These are phyloP conservation scores for Propithecus coquereli DNA, from an alignment of 2,113 vertebrate genomes.

Conservation along the genomic window DNA sequence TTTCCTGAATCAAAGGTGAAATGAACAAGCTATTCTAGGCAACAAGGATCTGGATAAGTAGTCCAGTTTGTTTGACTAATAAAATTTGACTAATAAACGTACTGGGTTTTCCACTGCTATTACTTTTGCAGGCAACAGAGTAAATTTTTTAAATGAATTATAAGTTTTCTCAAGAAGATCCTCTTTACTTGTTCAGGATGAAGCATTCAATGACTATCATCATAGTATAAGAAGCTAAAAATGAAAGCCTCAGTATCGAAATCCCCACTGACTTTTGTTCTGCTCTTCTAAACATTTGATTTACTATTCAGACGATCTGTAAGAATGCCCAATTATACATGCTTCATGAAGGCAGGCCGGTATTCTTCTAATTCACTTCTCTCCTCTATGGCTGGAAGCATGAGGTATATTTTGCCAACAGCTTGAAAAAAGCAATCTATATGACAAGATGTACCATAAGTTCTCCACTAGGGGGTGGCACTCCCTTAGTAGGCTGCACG, in stretches of 20 bases:
- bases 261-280: neutral
- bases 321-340: neutral
- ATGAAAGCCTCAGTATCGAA: neutral
- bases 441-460: neutral
- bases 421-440: neutral
- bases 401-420: neutral
- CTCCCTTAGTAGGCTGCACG: neutral
- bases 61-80: neutral
- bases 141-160: neutral
- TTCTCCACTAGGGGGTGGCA: constrained; percentile 49
- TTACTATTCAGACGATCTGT: neutral
- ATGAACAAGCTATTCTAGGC: neutral
- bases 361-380: neutral
- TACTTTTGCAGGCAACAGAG: neutral
- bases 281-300: neutral
- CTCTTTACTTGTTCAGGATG: neutral
- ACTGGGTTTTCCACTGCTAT: neutral
- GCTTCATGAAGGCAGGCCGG: neutral
- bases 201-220: neutral
- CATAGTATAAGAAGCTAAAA: neutral
- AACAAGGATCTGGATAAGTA: neutral
- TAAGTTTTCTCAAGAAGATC: constrained; percentile 1
- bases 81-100: neutral
- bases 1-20: constrained; percentile 17
- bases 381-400: neutral